Percentiles rank a stretch among this genome's conserved stretches.
phyloP scores from a whole-genome alignment of 2,888 invertebrate genomes.

The Lochmaea capreae region DNA sequence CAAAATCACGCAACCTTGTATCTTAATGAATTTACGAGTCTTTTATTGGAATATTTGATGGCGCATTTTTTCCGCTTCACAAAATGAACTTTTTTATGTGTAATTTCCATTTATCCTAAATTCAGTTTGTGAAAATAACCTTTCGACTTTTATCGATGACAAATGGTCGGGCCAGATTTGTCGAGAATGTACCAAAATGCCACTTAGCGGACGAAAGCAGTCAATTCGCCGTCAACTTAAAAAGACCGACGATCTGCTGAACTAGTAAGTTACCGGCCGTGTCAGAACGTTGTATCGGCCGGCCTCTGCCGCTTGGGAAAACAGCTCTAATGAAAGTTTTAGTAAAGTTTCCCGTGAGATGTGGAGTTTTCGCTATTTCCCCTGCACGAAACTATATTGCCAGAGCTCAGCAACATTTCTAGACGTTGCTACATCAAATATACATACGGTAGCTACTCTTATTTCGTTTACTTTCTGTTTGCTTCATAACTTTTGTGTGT shows the following conservation, averaged over 20 bases:
- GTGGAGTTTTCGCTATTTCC: conserved; percentile 47
- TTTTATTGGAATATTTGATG: too few relatives aligned
- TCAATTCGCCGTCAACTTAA: conserved; percentile 49
- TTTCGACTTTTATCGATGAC: conserved; percentile 25
- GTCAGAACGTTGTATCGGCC: conserved; percentile 45
- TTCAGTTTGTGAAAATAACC: not conserved
- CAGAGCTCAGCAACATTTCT: conserved; percentile 24
- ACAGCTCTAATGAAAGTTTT: conserved; percentile 54
- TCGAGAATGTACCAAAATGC: conserved; percentile 30
- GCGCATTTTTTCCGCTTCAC: too few relatives aligned
- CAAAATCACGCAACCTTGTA: too few relatives aligned
- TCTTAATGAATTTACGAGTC: too few relatives aligned
- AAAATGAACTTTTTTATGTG: not conserved
- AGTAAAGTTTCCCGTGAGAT: conserved; percentile 47
- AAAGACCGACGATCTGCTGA: conserved; percentile 52
- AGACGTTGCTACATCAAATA: conserved; percentile 48
- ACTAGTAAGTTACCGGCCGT: conserved; percentile 48
- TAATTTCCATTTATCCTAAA: not conserved
- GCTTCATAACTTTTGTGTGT: conserved; percentile 37
- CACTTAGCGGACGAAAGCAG: conserved; percentile 29
- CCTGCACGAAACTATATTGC: conserved; percentile 46
- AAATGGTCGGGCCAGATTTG: conserved; percentile 32
- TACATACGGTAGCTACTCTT: conserved; percentile 43
- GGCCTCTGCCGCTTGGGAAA: conserved; percentile 46
- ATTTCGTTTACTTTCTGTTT: conserved; percentile 37